These are phyloP conservation scores for Ypsolopha scabrella DNA, from an alignment of 2,888 invertebrate species.

Conservation along the genomic window DNA sequence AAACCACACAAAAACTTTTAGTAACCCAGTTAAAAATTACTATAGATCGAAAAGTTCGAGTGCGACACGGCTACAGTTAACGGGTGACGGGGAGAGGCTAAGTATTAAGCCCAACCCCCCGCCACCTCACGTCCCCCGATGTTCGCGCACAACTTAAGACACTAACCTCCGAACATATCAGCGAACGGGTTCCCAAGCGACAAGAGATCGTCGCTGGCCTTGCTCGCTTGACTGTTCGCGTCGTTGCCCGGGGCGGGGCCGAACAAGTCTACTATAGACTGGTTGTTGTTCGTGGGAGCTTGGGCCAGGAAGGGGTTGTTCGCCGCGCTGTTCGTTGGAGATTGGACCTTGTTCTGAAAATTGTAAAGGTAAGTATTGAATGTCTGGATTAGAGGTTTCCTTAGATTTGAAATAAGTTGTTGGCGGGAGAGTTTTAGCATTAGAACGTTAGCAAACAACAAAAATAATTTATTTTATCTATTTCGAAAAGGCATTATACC, in stretches of 20 bases:
- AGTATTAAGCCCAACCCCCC: no score
- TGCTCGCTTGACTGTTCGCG: slow-evolving; percentile 39
- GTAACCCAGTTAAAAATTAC: no score
- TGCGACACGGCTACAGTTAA: no score
- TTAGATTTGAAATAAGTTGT: no score
- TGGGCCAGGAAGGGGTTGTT: slow-evolving; percentile 91
- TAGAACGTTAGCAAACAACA: no score
- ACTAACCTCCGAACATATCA: slow-evolving; percentile 78
- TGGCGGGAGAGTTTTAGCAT: no score
- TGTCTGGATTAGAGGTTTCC: no score
- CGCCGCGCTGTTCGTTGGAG: slow-evolving; percentile 76
- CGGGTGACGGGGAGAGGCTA: no score
- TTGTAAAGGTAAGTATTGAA: neutral
- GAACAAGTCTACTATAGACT: slow-evolving; percentile 83
- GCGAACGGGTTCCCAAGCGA: slow-evolving; percentile 94
- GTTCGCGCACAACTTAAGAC: slow-evolving; percentile 4
- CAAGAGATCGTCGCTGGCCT: slow-evolving; percentile 90
- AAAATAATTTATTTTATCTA: no score
- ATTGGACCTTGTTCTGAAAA: slow-evolving; percentile 77
- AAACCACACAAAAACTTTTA: no score
- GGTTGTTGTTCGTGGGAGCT: slow-evolving; percentile 54
- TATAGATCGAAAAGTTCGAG: no score
- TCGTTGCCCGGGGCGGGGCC: slow-evolving; percentile 68
- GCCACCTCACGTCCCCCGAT: neutral
- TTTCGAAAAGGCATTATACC: no score